Conservation (phyloP, 2,797 vertebrate genomes). For the Eulemur mongoz region DNA sequence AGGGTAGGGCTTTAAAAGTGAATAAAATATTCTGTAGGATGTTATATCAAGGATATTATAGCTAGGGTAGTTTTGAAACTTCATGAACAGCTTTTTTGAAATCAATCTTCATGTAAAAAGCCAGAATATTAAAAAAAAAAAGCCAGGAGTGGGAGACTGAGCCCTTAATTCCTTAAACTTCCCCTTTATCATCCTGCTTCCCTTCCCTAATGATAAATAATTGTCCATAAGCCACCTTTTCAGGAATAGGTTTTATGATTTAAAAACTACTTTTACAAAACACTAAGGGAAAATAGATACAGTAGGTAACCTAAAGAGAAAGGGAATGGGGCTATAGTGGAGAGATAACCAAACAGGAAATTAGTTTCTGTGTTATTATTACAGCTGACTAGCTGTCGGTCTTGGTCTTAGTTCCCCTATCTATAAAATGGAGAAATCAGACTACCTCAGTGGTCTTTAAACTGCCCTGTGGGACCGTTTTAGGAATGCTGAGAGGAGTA, state of each 20-base stretch:
- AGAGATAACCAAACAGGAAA: not conserved
- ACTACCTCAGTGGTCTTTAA: not conserved
- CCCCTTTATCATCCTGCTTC: not conserved
- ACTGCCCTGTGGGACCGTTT: not conserved
- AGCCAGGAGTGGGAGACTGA: not conserved
- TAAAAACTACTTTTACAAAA: constrained; percentile 9
- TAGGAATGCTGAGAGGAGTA: not conserved
- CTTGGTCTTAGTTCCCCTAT: not conserved
- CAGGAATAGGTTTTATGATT: not conserved
- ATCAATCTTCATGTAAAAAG: not conserved
- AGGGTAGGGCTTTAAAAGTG: not conserved
- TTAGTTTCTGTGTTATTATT: not conserved
- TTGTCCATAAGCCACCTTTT: not conserved
- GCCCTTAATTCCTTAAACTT: not conserved
- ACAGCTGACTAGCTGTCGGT: not conserved
- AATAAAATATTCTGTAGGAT: not conserved
- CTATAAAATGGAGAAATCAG: not conserved
- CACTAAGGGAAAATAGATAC: not conserved
- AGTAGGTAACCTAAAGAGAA: not conserved
- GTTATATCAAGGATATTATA: not conserved
- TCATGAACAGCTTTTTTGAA: not conserved
- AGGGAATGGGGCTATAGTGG: not conserved
- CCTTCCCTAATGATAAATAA: not conserved
- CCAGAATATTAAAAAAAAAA: not conserved
- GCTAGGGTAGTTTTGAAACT: constrained; percentile 1